Evolutionary conservation across 2,113 vertebrate genomes (phyloP), one percentile per base, ranked within the genome.

Genomic region (Ameiurus melas): DNA sequence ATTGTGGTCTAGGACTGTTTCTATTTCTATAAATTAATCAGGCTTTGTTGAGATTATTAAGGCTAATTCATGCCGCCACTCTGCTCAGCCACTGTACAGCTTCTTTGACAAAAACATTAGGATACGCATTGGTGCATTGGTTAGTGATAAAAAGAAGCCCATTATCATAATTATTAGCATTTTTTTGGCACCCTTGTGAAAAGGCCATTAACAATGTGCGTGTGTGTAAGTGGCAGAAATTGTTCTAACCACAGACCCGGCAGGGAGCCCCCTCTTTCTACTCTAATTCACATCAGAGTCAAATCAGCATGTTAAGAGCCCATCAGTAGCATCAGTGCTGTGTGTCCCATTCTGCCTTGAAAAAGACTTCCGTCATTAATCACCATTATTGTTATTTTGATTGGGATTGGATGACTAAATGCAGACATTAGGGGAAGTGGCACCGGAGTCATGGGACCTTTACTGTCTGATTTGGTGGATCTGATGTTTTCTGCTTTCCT

Each of bases 241-340:
- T 90, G 89, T 92, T 91, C 89, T 90, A 92, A 91, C 87, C 90
- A 90, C 86, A 89, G 91, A 82, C 91, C 84, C 91, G 85, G 90
- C 89, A 89, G 90, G 92, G 90, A 83, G 88, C 85, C 81, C 89
- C 90, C 87, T 89, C 89, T 89, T 91, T 93, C 90, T 91, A 89
- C 88, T 90, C 91, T 93, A 92, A 93, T 92, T 92, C 91, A 91
- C 89, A 89, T 91, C 91, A 92, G 90, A 89, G 91, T 91, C 92
- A 91, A 92, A 92, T 92, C 90, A 91, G 87, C 90, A 91, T 88
- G 90, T 87, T 89, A 91, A 90, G 88, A 92, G 90, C 88, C 90
- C 89, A 92, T 90, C 89, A 92, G 89, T 84, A 70, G 83, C 89
- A 88, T 90, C 89, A 90, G 77, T 89, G 85, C 71, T 89, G 85